phyloP scores from a whole-genome alignment of 2,797 vertebrate genomes.

The Macropus fuliginosus region DNA sequence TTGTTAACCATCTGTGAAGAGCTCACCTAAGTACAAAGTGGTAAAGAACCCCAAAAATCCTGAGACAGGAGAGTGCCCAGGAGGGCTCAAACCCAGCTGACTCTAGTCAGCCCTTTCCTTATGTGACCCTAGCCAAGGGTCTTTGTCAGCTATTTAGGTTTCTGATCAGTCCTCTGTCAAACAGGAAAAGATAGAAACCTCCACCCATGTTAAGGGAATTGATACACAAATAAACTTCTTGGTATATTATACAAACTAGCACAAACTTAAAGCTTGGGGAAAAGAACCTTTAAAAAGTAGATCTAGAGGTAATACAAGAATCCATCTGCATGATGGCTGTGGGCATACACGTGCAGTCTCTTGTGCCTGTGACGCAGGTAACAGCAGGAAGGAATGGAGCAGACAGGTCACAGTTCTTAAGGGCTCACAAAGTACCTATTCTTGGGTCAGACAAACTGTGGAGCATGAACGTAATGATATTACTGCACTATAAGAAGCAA shows the following conservation, averaged over 20 bases:
- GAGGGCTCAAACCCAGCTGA: background rate
- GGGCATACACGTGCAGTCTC: background rate
- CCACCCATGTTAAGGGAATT: conserved; percentile 3
- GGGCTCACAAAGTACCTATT: background rate
- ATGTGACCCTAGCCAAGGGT: background rate
- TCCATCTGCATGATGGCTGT: background rate
- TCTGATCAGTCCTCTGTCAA: background rate
- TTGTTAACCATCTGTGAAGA: background rate
- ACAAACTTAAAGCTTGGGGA: conserved; percentile 1
- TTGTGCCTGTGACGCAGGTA: background rate
- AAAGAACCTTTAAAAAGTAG: conserved; percentile 41
- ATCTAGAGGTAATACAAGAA: background rate
- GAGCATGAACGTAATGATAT: background rate
- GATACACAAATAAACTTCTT: conserved; percentile 37
- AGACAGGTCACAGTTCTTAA: background rate
- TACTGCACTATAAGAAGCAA: background rate
- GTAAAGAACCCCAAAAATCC: conserved; percentile 23
- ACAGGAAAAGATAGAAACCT: conserved; percentile 10
- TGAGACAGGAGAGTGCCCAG: background rate
- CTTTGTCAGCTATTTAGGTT: background rate
- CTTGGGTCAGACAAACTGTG: background rate
- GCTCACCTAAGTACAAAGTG: conserved; percentile 30
- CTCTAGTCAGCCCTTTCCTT: conserved; percentile 7
- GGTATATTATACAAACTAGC: background rate
- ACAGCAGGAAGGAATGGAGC: background rate